Percentiles rank a stretch among this genome's conserved stretches.
Evolutionary conservation across 1,140 invertebrate species (phyloP).

Genomic region (Watersipora subatra): DNA sequence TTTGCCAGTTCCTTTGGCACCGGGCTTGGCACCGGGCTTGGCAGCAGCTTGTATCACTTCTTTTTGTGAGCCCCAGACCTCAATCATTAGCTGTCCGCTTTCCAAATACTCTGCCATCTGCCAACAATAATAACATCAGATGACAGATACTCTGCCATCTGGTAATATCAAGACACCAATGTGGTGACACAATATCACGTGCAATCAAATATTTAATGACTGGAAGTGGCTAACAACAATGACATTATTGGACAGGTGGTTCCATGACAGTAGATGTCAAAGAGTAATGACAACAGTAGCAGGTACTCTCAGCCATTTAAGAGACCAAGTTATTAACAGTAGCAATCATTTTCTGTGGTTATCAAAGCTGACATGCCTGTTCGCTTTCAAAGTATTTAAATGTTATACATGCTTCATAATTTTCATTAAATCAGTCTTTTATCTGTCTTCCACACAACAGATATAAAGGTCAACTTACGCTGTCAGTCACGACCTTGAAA

Average conservation of each 20-base stretch:
- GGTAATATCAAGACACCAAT: too few relatives aligned
- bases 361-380: too few relatives aligned
- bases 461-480: too few relatives aligned
- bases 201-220: neutral
- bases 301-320: neutral
- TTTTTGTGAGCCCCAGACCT: conserved; percentile 45
- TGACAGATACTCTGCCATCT: neutral
- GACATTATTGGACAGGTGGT: neutral
- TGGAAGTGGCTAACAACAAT: neutral
- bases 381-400: too few relatives aligned
- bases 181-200: neutral
- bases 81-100: conserved; percentile 40
- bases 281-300: neutral
- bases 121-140: conserved; percentile 13
- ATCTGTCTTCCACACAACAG: too few relatives aligned
- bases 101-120: conserved; percentile 46
- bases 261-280: neutral
- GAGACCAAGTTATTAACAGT: too few relatives aligned
- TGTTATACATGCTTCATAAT: too few relatives aligned
- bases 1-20: conserved; percentile 6
- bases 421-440: too few relatives aligned
- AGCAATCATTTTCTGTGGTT: too few relatives aligned
- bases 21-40: too few relatives aligned
- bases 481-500: conserved; percentile 39
- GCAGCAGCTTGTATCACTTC: conserved; percentile 8